Evolutionary conservation across 1,140 invertebrate species (phyloP), one percentile per base, ranked within the genome.

Genomic region (Drosophila persimilis): DNA sequence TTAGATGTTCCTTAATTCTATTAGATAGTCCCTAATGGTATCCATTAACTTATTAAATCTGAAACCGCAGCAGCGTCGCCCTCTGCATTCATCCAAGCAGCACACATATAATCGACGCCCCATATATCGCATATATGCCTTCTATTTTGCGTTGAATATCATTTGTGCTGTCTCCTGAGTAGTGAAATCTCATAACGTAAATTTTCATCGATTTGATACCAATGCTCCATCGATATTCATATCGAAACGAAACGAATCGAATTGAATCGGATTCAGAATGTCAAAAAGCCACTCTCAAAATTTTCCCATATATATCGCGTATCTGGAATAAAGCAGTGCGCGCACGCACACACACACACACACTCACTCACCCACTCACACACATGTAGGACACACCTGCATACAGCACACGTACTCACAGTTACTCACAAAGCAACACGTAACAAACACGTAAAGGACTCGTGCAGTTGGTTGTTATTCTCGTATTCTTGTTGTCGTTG

Each of bases 121-220:
- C 22, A 51, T 60, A 54, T 54, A 58, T 31, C 2, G 31, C 8
- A 63, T 59, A 62, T 63, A 45, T 63, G 31, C 46, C 53, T 47
- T n/a, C 47, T 17, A 66, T 61, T 48, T 61, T 11, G 41, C 56
- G 66, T 50, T 51, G 56, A 78, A 88, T 86, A 88, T 83, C 67
- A 83, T 89, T 75, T 85, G 86, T 83, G 85, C 80, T 89, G 86
- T 86, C 35, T 39, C 48, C 74, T 78, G 80, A 90, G 81, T 90
- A 84, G 73, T 71, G 89, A 90, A 90, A 90, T 90, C 89, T 79
- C 89, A 90, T 90, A 90, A 90, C 89, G 89, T 90, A 90, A 90
- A 77, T 88, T 88, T 55, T 89, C 89, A 89, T 90, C 89, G 89
- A 90, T 89, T 85, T 80, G 80, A 72, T 79, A 72, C 58, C 52